phyloP scores from a whole-genome alignment of 2,888 invertebrate genomes.

The Volucella inflata region DNA sequence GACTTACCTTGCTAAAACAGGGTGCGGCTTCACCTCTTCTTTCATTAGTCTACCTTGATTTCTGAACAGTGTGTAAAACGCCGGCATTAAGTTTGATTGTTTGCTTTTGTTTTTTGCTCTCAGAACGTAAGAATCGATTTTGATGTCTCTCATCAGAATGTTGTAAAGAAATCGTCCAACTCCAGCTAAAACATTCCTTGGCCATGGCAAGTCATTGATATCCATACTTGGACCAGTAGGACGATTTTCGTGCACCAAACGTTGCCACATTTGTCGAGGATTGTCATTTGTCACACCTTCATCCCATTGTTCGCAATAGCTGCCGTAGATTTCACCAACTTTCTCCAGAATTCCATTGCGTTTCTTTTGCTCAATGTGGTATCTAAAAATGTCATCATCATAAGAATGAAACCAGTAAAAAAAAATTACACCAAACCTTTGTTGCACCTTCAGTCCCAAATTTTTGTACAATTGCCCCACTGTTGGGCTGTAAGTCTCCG shows the following conservation, averaged over 20 bases:
- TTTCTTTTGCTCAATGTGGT: conserved; percentile 87
- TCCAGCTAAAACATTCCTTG: conserved; percentile 86
- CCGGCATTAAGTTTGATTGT: conserved; percentile 87
- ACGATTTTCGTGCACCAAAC: conserved; percentile 85
- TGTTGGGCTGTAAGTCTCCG: conserved; percentile 91
- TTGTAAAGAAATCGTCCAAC: conserved; percentile 94
- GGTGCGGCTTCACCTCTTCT: conserved; percentile 94
- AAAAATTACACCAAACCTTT: conserved; percentile 77
- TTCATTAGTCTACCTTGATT: conserved; percentile 87
- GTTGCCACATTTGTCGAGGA: conserved; percentile 90
- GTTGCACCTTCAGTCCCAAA: conserved; percentile 89
- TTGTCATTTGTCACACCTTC: conserved; percentile 84
- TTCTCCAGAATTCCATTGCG: conserved; percentile 88
- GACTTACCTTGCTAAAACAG: conserved; percentile 86
- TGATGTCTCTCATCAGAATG: conserved; percentile 93
- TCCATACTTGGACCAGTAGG: conserved; percentile 86
- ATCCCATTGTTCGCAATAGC: conserved; percentile 88
- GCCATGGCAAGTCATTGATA: conserved; percentile 87
- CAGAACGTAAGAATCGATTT: conserved; percentile 90
- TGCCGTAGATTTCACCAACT: conserved; percentile 86
- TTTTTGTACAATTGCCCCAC: conserved; percentile 87
- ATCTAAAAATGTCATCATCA: conserved; percentile 81
- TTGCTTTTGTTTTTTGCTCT: conserved; percentile 84
- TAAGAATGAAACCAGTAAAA: not conserved
- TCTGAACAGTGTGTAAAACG: conserved; percentile 91